Percentiles rank a stretch among this genome's conserved stretches.
phyloP scores from a whole-genome alignment of 2,888 invertebrate species.

The Electrophaes corylata region DNA sequence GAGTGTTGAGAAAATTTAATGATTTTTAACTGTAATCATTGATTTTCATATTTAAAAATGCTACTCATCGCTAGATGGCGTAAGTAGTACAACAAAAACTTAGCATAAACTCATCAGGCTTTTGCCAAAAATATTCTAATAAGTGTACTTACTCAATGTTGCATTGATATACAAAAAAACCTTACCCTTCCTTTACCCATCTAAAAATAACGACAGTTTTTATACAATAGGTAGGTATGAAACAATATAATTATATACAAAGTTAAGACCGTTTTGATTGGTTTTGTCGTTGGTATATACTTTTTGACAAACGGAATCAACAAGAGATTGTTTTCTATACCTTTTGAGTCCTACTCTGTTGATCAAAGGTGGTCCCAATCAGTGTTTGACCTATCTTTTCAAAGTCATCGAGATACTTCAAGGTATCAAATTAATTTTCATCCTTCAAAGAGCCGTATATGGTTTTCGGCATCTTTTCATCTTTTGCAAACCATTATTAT shows the following conservation, averaged over 20 bases:
- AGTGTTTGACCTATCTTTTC: neutral
- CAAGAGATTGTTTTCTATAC: neutral
- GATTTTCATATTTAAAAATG: constrained; percentile 41
- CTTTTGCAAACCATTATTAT: constrained; percentile 14
- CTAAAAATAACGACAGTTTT: no score
- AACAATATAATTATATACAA: no score
- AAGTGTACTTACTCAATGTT: no score
- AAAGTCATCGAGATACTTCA: neutral
- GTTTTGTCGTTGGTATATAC: no score
- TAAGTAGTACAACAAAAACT: neutral
- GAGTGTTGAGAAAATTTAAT: neutral
- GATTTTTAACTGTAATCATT: constrained; percentile 8
- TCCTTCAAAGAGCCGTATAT: neutral
- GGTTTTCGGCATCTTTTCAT: constrained; percentile 23
- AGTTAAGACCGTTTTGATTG: no score
- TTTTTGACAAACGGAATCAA: no score
- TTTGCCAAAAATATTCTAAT: no score
- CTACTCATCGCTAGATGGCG: constrained; percentile 76
- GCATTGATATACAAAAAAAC: no score
- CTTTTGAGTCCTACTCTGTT: neutral
- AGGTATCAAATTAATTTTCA: neutral
- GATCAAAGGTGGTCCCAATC: neutral
- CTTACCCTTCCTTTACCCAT: no score
- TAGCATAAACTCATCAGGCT: no score
- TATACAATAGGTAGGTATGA: no score